Conservation (phyloP, 2,113 vertebrate genomes). For the Ammodramus savannarum region DNA sequence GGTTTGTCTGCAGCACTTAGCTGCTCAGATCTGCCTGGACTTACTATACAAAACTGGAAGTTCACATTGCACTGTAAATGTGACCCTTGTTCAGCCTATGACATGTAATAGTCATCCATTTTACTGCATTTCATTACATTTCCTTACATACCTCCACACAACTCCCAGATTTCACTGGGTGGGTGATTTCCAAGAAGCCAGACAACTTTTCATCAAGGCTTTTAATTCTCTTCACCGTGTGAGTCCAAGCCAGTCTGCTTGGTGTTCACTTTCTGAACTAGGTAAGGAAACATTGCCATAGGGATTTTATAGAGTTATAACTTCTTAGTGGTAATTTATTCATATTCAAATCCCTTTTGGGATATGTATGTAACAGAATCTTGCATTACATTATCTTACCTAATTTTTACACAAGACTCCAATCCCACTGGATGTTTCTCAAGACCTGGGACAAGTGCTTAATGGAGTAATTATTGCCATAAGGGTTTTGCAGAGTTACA, state of each 20-base stretch:
- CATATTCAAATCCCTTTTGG: neutral
- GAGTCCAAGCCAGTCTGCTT: neutral
- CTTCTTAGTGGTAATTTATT: neutral
- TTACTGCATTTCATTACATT: neutral
- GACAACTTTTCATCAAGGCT: neutral
- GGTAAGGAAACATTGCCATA: neutral
- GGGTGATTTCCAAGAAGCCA: neutral
- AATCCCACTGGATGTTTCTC: neutral
- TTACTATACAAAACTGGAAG: neutral
- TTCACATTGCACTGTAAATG: neutral
- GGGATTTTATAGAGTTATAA: neutral
- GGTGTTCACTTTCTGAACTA: neutral
- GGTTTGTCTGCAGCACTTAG: neutral
- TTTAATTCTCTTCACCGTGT: neutral
- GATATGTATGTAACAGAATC: neutral
- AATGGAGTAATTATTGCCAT: neutral
- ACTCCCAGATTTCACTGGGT: neutral
- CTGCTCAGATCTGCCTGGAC: neutral
- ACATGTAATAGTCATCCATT: neutral
- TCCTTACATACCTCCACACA: neutral
- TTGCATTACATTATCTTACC: neutral
- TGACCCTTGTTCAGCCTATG: neutral
- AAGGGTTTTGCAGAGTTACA: neutral
- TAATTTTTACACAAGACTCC: neutral
- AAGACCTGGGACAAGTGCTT: neutral